These are phyloP conservation scores for Dromiciops gliroides DNA, from an alignment of 2,113 vertebrate genomes.

Conservation along the genomic window DNA sequence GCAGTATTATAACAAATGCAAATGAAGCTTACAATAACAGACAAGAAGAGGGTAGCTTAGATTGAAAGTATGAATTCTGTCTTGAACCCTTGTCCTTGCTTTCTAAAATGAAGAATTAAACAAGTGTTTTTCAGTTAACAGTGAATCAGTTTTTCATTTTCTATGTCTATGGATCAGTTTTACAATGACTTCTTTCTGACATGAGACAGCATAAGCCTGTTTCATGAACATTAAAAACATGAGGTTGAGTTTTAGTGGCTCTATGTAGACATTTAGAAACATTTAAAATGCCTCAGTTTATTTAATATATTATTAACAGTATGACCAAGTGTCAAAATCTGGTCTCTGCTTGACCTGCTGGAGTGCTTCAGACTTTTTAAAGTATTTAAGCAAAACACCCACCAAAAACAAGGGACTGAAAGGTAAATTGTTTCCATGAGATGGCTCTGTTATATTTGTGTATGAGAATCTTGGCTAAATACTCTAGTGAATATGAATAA, in stretches of 20 bases:
- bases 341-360: background rate
- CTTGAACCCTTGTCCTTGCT: background rate
- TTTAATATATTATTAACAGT: background rate
- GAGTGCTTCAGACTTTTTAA: background rate
- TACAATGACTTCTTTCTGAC: background rate
- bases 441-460: background rate
- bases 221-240: background rate
- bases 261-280: background rate
- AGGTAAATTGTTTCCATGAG: background rate
- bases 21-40: background rate
- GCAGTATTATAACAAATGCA: background rate
- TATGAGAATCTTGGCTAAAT: background rate
- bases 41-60: background rate
- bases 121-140: conserved; percentile 8
- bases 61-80: background rate
- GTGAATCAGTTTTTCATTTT: background rate
- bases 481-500: background rate
- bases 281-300: background rate
- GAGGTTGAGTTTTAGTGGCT: background rate
- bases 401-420: background rate
- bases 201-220: background rate
- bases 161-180: background rate
- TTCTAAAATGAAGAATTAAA: conserved; percentile 2
- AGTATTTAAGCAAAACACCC: background rate
- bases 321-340: background rate